Base-by-base conservation (phyloP, 2,888 invertebrate genomes). In the Ypsolopha sequella region DNA sequence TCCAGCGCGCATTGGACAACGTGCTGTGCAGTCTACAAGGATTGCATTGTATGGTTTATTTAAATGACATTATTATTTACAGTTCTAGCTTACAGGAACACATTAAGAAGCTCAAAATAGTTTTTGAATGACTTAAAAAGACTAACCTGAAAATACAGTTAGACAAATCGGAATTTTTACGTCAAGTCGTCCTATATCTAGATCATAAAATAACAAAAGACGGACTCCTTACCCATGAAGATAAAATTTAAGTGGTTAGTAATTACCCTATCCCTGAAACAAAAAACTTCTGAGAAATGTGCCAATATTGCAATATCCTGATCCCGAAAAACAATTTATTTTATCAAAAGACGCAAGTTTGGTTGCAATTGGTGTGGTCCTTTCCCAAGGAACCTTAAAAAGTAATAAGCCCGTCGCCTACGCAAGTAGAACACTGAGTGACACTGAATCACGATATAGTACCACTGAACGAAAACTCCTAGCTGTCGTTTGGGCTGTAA, bases 1-100 rank as follows among this genome's bases (percentile, higher is more conserved):
- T 70, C 52, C 65, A 65, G 53, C 48, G 66, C 10, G 33, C 63
- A 34, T 68, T 67, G 68, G 56, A 66, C 41, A 55, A 55, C 50
- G 60, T 68, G 4, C 52, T 69, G 11, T 47, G 51, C 2, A 62
- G 62, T 39, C 44, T 66, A 44, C 54, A 55, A 50, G 56, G 56
- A n/a, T 53, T 54, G 13, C 52, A 57, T 54, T 62, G 58, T 55
- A 58, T 59, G 46, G 58, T 62, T 2, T 62, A 64, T 49, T 34
- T 63, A 34, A 61, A 64, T 46, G 64, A 65, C 54, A 58, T 66
- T 34, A 60, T 65, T 14, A 53, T 65, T 7, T 62, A 61, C 41
- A 58, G 53, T 34, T 50, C 24, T 14, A 54, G 48, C 7, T 41
- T 61, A 41, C 44, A 60, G 36, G 50, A 52, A 36, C 52, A 52